These are phyloP conservation scores for Phylloscopus trochilus DNA, from an alignment of 2,113 vertebrate species.

Conservation along the genomic window DNA sequence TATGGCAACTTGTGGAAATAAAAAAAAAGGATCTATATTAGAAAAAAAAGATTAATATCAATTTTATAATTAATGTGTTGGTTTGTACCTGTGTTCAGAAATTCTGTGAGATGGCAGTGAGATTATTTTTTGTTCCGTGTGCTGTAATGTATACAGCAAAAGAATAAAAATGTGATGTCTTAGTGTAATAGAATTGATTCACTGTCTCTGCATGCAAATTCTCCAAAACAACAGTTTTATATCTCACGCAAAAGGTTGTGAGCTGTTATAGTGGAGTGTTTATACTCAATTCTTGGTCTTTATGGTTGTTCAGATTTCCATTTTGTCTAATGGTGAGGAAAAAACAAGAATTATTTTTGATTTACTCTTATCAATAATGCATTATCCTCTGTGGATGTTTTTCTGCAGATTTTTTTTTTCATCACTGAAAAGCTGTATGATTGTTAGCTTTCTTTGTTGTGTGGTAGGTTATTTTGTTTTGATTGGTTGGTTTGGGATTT, in stretches of 20 bases:
- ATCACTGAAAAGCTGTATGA: background rate
- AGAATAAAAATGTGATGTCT: background rate
- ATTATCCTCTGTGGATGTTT: background rate
- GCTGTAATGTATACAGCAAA: background rate
- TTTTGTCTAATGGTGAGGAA: background rate
- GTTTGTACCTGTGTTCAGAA: constrained; percentile 11
- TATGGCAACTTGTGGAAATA: constrained; percentile 67
- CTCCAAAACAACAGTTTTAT: background rate
- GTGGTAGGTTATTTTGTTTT: background rate
- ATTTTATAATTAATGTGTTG: constrained; percentile 56
- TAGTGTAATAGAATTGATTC: background rate
- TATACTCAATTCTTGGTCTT: background rate
- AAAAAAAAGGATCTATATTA: constrained; percentile 23
- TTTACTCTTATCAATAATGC: background rate
- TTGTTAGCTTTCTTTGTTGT: background rate
- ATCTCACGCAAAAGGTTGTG: background rate
- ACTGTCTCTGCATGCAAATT: background rate
- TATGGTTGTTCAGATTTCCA: background rate
- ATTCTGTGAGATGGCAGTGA: background rate
- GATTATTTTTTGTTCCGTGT: background rate
- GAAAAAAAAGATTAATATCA: constrained; percentile 52
- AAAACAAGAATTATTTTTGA: background rate
- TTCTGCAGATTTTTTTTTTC: background rate
- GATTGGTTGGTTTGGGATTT: background rate
- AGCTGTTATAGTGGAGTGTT: background rate